Evolutionary conservation across 2,113 vertebrate genomes (phyloP).

Genomic region (Tetrax tetrax): DNA sequence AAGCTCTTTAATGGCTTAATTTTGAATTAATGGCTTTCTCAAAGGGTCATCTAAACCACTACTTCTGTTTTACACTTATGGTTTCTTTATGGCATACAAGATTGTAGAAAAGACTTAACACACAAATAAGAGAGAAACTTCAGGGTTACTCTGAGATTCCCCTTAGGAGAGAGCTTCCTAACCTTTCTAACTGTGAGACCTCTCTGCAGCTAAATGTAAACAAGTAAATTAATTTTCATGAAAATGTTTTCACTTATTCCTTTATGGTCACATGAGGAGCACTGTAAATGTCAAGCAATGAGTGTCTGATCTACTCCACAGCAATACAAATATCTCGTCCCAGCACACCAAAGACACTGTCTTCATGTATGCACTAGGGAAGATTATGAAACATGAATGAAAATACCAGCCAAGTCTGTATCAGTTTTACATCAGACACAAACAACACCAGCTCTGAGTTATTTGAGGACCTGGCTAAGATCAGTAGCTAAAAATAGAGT

Average conservation of each 20-base stretch:
- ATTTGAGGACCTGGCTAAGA: constrained; percentile 57
- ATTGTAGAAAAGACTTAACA: neutral
- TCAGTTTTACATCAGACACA: constrained; percentile 60
- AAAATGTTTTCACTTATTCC: neutral
- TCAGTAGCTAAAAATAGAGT: constrained; percentile 45
- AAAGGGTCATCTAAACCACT: neutral
- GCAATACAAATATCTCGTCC: neutral
- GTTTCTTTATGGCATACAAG: neutral
- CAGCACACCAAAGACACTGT: neutral
- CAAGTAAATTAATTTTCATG: neutral
- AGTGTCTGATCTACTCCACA: neutral
- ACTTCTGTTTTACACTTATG: neutral
- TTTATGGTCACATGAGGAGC: neutral
- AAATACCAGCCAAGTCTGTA: constrained; percentile 47
- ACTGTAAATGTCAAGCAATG: fast-evolving
- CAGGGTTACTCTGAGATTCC: neutral
- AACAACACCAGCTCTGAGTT: constrained; percentile 51
- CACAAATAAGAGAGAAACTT: neutral
- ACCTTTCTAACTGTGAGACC: neutral
- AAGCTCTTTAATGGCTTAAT: neutral
- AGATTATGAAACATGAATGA: constrained; percentile 61
- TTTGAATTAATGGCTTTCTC: neutral
- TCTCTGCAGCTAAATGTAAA: neutral
- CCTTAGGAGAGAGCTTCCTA: neutral
- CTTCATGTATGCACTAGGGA: neutral